phyloP scores from a whole-genome alignment of 2,113 vertebrate genomes.

The Pycnonotus jocosus region DNA sequence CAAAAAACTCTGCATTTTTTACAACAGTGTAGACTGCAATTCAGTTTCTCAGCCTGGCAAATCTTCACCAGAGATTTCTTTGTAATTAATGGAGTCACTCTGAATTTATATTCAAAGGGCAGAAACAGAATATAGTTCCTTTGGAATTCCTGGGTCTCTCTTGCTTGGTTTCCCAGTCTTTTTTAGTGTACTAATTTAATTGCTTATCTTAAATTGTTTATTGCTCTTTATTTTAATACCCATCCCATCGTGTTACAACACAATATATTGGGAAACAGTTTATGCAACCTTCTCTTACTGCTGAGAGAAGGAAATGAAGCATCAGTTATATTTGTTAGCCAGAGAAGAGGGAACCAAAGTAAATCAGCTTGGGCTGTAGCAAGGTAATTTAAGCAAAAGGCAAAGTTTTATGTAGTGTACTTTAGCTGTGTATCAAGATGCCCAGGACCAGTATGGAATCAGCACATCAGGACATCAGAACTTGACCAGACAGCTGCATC shows the following conservation, averaged over 20 bases:
- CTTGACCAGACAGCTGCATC: not conserved
- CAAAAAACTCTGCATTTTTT: not conserved
- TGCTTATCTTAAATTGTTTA: not conserved
- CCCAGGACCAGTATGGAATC: not conserved
- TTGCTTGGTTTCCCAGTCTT: not conserved
- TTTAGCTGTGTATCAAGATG: not conserved
- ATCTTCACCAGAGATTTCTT: not conserved
- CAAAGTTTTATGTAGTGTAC: not conserved
- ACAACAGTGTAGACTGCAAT: not conserved
- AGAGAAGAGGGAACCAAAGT: not conserved
- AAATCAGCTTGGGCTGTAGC: not conserved
- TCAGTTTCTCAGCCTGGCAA: not conserved
- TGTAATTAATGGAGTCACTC: not conserved
- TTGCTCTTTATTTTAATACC: not conserved
- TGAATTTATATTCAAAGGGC: not conserved
- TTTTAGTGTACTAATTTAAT: not conserved
- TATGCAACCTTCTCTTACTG: not conserved
- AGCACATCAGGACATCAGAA: not conserved
- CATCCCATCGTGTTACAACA: not conserved
- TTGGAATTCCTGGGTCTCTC: not conserved
- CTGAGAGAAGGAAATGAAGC: not conserved
- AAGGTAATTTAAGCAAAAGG: not conserved
- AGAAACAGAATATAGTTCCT: not conserved
- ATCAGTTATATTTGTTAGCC: not conserved
- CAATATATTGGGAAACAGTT: not conserved